Conservation (phyloP, 2,888 invertebrate genomes). For the Nasonovia ribisnigri region DNA sequence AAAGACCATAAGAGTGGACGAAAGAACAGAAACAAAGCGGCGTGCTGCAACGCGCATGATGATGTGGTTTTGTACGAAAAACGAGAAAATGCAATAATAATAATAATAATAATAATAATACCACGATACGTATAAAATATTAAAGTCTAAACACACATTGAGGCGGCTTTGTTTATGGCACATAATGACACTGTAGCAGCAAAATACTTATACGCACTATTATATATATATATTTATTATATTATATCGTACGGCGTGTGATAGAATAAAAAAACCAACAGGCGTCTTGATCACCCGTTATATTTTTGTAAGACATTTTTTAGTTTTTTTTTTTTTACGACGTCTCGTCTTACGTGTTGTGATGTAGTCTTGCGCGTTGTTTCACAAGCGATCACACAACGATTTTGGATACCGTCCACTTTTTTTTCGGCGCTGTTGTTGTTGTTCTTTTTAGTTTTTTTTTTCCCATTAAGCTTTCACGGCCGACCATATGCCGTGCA, state of each 20-base stretch:
- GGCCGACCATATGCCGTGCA: constrained; percentile 18
- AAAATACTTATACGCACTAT: neutral
- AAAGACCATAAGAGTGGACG: neutral
- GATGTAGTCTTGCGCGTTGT: neutral
- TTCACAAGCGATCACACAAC: neutral
- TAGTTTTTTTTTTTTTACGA: neutral
- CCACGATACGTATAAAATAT: neutral
- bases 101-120: neutral
- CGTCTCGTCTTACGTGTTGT: neutral
- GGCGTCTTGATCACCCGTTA: neutral
- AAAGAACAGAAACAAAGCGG: neutral
- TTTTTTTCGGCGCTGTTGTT: neutral
- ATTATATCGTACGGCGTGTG: neutral
- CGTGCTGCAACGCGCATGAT: neutral
- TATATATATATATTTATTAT: neutral
- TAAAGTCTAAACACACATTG: neutral
- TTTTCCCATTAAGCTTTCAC: neutral
- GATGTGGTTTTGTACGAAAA: neutral
- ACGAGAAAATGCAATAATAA: neutral
- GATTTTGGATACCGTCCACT: constrained; percentile 27
- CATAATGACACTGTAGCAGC: neutral
- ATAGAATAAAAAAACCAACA: neutral
- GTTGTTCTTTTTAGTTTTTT: neutral
- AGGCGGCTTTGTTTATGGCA: neutral
- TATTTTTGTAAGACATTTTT: neutral